Evolutionary conservation across 64 coral and sea anemone genomes (phyloP).

Genomic region (Actinia equina): DNA sequence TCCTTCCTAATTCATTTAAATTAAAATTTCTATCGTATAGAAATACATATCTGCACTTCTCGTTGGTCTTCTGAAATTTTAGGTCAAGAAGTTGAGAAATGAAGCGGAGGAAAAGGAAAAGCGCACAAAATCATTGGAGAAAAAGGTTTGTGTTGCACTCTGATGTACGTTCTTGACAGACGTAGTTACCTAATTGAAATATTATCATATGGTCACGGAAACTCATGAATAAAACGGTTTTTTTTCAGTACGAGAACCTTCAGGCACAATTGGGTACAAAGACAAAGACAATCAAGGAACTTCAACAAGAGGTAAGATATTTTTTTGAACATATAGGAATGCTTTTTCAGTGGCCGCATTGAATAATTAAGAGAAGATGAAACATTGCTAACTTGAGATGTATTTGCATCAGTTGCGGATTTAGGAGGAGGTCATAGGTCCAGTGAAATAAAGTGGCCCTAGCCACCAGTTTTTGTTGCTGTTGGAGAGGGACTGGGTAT

Average conservation of each 20-base stretch:
- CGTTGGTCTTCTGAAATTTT: not conserved
- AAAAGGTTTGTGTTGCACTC: constrained; percentile 12
- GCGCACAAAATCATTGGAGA: constrained; percentile 31
- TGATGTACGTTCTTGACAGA: not conserved
- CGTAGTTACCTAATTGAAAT: too few relatives aligned
- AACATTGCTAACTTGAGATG: too few relatives aligned
- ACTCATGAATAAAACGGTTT: not conserved
- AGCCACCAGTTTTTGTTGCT: too few relatives aligned
- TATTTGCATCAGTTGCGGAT: too few relatives aligned
- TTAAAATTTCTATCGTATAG: too few relatives aligned
- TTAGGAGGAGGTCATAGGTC: too few relatives aligned
- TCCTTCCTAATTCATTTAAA: too few relatives aligned
- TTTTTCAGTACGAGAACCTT: constrained; percentile 25
- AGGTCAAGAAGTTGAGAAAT: constrained; percentile 26
- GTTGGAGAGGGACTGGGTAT: too few relatives aligned
- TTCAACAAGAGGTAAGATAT: constrained; percentile 69
- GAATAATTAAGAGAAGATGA: too few relatives aligned
- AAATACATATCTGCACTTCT: too few relatives aligned
- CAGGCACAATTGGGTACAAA: constrained; percentile 58
- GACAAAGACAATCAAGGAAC: constrained; percentile 68
- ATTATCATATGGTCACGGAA: not conserved
- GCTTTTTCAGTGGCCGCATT: not conserved
- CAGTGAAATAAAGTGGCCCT: too few relatives aligned
- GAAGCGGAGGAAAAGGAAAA: constrained; percentile 23
- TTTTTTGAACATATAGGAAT: not conserved